A percentile compares a stretch with the other conserved stretches of the same genome.
These are phyloP conservation scores for Menidia beryllina DNA, from an alignment of 2,113 vertebrate genomes.

Conservation along the genomic window DNA sequence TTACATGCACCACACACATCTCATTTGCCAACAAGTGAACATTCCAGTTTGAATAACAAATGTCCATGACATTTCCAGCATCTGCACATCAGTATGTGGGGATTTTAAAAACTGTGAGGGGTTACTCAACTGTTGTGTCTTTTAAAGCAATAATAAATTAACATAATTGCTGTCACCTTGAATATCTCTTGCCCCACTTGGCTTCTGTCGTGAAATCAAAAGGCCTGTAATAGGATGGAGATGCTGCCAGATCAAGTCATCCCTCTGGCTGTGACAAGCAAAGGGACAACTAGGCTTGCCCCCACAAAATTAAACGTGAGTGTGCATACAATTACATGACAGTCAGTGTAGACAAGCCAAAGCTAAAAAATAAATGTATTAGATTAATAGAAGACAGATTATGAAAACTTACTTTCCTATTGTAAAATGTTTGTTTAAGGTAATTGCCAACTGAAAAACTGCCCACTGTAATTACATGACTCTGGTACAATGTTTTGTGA, in stretches of 20 bases:
- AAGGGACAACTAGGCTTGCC: conserved; percentile 43
- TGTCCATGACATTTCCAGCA: no score
- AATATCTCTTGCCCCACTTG: conserved; percentile 58
- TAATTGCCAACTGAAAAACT: no score
- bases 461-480: no score
- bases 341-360: conserved; percentile 3
- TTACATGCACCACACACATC: no score
- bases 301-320: conserved; percentile 41
- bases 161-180: conserved; percentile 26
- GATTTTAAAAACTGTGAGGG: no score
- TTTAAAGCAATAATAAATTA: conserved; percentile 38
- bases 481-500: no score
- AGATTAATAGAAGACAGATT: neutral
- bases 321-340: conserved; percentile 14
- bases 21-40: no score
- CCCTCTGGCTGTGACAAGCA: conserved; percentile 50
- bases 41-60: no score
- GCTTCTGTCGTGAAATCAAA: conserved; percentile 56
- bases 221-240: conserved; percentile 57
- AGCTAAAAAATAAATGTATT: neutral
- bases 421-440: no score
- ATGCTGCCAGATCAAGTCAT: conserved; percentile 60
- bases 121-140: conserved; percentile 3
- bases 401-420: no score
- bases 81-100: no score